Conservation (phyloP, 1,140 invertebrate genomes). For the Triops cancriformis region DNA sequence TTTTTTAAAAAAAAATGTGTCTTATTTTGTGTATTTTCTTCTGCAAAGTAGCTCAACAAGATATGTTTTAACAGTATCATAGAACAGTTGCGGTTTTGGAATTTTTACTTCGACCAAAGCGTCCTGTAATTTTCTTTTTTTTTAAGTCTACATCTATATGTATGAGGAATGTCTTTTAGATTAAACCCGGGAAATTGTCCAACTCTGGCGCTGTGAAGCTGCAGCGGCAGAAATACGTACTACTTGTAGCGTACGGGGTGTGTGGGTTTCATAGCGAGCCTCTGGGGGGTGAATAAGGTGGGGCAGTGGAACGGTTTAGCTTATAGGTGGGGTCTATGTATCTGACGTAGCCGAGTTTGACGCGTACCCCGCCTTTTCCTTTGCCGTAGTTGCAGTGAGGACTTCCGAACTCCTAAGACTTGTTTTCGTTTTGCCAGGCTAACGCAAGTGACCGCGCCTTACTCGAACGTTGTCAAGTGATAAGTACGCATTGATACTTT, state of each 20-base stretch:
- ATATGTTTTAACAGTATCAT: no score
- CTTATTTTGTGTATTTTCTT: no score
- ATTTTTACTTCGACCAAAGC: no score
- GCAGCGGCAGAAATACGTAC: not conserved
- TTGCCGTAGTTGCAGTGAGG: slow-evolving; percentile 12
- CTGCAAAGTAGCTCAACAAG: no score
- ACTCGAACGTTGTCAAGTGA: not conserved
- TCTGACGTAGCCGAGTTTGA: slow-evolving; percentile 12
- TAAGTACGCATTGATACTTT: not conserved
- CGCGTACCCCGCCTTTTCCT: slow-evolving; percentile 4
- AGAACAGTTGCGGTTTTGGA: no score
- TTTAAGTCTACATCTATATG: no score
- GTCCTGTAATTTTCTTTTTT: no score
- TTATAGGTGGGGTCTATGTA: not conserved
- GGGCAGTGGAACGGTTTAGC: not conserved
- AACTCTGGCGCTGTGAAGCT: not conserved
- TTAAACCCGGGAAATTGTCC: not conserved
- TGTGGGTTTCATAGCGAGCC: not conserved
- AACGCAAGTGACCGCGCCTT: not conserved
- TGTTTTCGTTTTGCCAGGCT: not conserved
- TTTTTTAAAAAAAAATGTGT: no score
- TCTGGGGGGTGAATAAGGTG: not conserved
- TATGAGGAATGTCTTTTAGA: not conserved
- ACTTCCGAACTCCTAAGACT: slow-evolving; percentile 10
- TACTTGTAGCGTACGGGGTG: not conserved